Evolutionary conservation across 2,888 invertebrate genomes (phyloP).

Genomic region (Chironomus riparius): DNA sequence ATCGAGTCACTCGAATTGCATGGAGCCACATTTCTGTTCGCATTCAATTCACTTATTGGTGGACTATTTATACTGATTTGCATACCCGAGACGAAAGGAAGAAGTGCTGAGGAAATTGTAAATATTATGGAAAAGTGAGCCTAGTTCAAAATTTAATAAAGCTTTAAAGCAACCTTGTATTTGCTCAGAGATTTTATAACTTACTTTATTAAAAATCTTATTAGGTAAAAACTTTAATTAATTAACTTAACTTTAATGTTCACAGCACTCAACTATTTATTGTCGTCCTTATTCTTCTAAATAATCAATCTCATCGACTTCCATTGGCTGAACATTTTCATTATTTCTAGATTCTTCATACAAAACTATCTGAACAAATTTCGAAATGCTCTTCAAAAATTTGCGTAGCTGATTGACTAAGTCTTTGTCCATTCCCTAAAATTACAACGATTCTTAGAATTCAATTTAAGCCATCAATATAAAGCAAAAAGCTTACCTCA

Average conservation of each 20-base stretch:
- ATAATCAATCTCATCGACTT: not conserved
- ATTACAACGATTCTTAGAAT: no score
- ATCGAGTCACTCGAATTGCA: constrained; percentile 31
- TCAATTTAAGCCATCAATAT: no score
- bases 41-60: constrained; percentile 33
- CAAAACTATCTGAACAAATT: not conserved
- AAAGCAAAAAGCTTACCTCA: not conserved
- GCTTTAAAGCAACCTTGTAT: no score
- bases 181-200: no score
- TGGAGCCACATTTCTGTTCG: constrained; percentile 35
- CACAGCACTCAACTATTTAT: no score
- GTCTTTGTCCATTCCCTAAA: no score
- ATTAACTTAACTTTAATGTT: no score
- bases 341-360: not conserved
- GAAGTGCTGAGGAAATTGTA: constrained; percentile 32
- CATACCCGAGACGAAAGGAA: constrained; percentile 36
- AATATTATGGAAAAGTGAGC: not conserved
- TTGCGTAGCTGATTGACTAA: not conserved
- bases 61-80: constrained; percentile 33
- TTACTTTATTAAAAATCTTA: no score
- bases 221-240: no score
- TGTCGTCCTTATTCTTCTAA: no score
- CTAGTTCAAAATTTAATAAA: no score
- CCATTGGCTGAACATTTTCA: not conserved
- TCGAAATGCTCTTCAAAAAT: not conserved